Evolutionary conservation across 2,888 invertebrate genomes (phyloP).

Genomic region (Alloplasta piceator): DNA sequence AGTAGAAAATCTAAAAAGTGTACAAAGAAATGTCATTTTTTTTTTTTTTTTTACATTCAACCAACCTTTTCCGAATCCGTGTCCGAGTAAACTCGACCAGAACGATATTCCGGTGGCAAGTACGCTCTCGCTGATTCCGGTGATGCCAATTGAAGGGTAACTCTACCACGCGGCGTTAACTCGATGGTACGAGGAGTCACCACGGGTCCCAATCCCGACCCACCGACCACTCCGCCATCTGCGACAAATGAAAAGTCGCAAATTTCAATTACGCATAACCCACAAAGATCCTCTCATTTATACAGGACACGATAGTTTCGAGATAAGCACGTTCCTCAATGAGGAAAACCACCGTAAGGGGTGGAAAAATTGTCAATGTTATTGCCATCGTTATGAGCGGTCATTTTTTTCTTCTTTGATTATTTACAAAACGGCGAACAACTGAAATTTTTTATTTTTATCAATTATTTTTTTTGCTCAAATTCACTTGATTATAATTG

Average conservation of each 20-base stretch:
- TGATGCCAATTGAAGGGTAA: conserved; percentile 81
- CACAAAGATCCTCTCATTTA: conserved; percentile 13
- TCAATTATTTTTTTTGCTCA: no score
- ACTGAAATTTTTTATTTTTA: no score
- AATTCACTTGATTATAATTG: no score
- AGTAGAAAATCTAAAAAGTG: no score
- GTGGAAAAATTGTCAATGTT: no score
- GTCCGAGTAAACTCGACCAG: conserved; percentile 84
- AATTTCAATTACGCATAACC: conserved; percentile 63
- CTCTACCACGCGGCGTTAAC: conserved; percentile 85
- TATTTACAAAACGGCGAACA: no score
- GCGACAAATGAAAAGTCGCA: conserved; percentile 66
- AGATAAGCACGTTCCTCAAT: no score
- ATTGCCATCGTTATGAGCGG: no score
- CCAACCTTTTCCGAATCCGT: conserved; percentile 86
- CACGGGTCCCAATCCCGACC: conserved; percentile 84
- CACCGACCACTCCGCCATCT: conserved; percentile 81
- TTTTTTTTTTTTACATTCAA: no score
- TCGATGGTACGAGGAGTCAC: conserved; percentile 85
- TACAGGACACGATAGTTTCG: not conserved
- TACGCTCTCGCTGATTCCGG: conserved; percentile 83
- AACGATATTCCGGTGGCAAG: conserved; percentile 85
- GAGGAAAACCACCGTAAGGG: no score
- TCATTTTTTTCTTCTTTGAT: no score
- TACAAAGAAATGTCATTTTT: no score